phyloP scores from a whole-genome alignment of 2,113 vertebrate genomes.

The Poeciliopsis turrubarensis region DNA sequence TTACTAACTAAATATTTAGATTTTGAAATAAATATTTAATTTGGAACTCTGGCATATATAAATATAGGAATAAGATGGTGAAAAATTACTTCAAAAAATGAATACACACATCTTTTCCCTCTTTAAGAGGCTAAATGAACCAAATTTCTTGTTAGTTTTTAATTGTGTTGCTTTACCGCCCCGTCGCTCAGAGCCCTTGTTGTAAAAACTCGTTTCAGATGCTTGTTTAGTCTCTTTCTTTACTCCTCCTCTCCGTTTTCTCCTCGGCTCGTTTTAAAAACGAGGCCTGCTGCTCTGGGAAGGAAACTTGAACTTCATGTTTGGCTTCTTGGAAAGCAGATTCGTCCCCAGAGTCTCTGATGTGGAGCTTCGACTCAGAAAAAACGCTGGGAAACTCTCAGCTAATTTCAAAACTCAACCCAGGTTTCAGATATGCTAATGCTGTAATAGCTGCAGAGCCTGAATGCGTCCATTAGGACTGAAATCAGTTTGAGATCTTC shows the following conservation, averaged over 20 bases:
- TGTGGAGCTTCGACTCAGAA: slow-evolving; percentile 5
- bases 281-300: neutral
- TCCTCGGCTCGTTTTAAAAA: slow-evolving; percentile 18
- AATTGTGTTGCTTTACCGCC: too few relatives aligned
- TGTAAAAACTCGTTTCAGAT: slow-evolving; percentile 1
- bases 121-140: too few relatives aligned
- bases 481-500: neutral
- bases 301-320: neutral
- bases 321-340: slow-evolving; percentile 3
- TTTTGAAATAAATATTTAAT: too few relatives aligned
- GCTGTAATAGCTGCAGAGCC: neutral
- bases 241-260: neutral
- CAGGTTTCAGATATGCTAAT: neutral
- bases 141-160: too few relatives aligned
- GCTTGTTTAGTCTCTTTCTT: slow-evolving; percentile 31
- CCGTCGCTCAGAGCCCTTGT: slow-evolving; percentile 23
- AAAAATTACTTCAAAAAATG: too few relatives aligned
- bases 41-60: too few relatives aligned
- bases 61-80: too few relatives aligned
- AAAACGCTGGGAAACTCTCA: neutral
- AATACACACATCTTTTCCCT: too few relatives aligned
- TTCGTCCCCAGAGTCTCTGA: neutral
- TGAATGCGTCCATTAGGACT: neutral
- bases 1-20: too few relatives aligned
- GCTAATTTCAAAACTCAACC: slow-evolving; percentile 2